These are phyloP conservation scores for Ptyas mucosa DNA, from an alignment of 2,113 vertebrate genomes.

Conservation along the genomic window DNA sequence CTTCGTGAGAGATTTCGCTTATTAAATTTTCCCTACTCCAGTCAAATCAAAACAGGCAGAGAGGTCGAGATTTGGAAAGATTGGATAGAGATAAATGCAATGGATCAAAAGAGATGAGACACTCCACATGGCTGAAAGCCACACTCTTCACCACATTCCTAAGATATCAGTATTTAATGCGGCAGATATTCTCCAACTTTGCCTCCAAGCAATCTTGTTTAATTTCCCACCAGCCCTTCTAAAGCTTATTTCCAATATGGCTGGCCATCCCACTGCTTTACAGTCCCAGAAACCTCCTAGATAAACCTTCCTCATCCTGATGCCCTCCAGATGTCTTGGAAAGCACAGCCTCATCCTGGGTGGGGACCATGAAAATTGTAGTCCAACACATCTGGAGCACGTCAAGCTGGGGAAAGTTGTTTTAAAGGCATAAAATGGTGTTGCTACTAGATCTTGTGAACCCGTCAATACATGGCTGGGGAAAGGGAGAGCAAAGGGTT, in stretches of 20 bases:
- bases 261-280: not conserved
- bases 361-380: not conserved
- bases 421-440: not conserved
- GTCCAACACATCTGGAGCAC: not conserved
- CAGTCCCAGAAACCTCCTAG: not conserved
- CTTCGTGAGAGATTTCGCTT: not conserved
- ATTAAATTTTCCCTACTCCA: not conserved
- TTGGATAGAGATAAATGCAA: not conserved
- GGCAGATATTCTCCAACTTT: not conserved
- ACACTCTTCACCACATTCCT: not conserved
- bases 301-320: not conserved
- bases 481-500: not conserved
- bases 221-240: not conserved
- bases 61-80: not conserved
- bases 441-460: not conserved
- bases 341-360: not conserved
- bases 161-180: not conserved
- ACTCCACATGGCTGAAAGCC: not conserved
- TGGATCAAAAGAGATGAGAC: not conserved
- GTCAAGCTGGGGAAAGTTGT: not conserved
- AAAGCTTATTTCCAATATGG: not conserved
- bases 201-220: not conserved
- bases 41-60: not conserved
- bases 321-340: not conserved
- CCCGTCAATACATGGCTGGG: not conserved